Evolutionary conservation across 2,113 vertebrate species (phyloP).

Genomic region (Rana temporaria): DNA sequence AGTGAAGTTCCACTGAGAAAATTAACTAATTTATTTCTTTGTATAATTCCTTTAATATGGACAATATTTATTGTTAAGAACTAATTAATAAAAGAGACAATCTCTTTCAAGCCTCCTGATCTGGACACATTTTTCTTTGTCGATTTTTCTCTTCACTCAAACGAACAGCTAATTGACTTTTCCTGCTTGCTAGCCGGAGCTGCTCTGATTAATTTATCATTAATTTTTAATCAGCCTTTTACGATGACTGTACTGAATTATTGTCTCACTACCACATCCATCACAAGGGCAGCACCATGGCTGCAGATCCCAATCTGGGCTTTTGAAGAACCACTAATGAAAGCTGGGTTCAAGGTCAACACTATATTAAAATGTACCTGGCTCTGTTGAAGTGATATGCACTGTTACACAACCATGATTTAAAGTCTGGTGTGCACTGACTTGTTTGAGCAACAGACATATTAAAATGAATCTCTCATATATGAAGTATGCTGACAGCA

Average conservation of each 20-base stretch:
- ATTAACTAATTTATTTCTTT: constrained; percentile 24
- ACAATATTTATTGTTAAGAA: constrained; percentile 48
- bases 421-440: constrained; percentile 1
- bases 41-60: constrained; percentile 39
- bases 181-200: constrained; percentile 62
- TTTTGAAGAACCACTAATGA: constrained; percentile 40
- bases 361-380: constrained; percentile 23
- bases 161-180: constrained; percentile 74
- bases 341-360: constrained; percentile 43
- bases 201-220: constrained; percentile 68
- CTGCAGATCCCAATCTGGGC: constrained; percentile 46
- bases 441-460: background rate
- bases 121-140: constrained; percentile 43
- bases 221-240: constrained; percentile 67
- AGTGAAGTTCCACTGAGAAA: background rate
- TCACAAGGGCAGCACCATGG: constrained; percentile 29
- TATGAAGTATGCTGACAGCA: no score
- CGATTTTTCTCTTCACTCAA: constrained; percentile 38
- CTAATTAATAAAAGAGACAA: constrained; percentile 48
- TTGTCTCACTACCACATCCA: constrained; percentile 60
- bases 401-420: background rate
- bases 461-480: no score
- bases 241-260: constrained; percentile 70
- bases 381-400: constrained; percentile 8
- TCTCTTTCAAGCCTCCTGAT: constrained; percentile 39